Evolutionary conservation across 2,797 vertebrate genomes (phyloP), one percentile per base, ranked within the genome.

Genomic region (Phrynocephalus forsythii): DNA sequence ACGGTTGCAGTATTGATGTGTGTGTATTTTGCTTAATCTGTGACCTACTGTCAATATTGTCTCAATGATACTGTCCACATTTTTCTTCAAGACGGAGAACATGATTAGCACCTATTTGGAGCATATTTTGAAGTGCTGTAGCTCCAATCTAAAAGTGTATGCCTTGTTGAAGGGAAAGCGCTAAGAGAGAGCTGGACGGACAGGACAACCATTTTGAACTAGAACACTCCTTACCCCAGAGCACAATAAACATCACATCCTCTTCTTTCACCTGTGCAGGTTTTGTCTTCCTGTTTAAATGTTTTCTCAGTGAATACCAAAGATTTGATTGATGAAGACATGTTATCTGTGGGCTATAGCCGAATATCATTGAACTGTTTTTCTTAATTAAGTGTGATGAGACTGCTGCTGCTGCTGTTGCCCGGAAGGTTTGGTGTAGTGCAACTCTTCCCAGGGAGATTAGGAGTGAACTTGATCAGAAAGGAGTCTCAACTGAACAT

Each of bases 401-500:
- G 13, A 83, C 28, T 30, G 26, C 28, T 18, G 30, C 24, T 73
- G n/a, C 72, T 33, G 63, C 22, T 3, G 52, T n/a, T 30, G 78
- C 1, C 24, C 33, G 44, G 60, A 60, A 48, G 33, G 28, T 52
- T 60, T 24, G 69, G 18, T 77, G 71, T 33, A 67, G 1, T 50
- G 67, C 7, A 38, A 22, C 3, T 78, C 7, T 66, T 78, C 26
- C 44, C 63, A 78, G 44, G 20, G 20, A 33, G 60, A 44, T 72
- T 72, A 80, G 20, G 68, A 72, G 16, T 8, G 6, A 80, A 44
- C 15, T 81, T 18, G 10, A 24, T n/a, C 8, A 13, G 78, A 85
- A 84, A 84, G 20, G 11, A 80, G 33, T 66, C 15, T 75, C 38
- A 56, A 72, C 38, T 80, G 80, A 38, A 75, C 73, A 68, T 81